These are phyloP conservation scores for Hyperopisus bebe DNA, from an alignment of 2,113 vertebrate species.

Conservation along the genomic window DNA sequence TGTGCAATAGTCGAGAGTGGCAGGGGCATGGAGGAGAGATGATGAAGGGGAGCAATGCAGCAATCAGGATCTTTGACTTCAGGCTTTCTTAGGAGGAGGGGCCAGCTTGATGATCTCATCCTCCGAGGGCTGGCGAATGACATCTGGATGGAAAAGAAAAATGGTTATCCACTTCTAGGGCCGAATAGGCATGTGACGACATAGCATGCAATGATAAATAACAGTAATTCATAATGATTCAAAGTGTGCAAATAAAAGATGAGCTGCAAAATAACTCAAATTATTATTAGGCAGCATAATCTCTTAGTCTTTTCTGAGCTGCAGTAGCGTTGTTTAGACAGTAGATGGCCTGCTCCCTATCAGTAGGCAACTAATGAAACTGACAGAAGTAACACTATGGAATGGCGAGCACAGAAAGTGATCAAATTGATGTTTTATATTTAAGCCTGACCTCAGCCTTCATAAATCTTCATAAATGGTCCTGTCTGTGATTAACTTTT, in stretches of 20 bases:
- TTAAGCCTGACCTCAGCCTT: neutral
- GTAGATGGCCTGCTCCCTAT: neutral
- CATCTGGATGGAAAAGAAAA: constrained; percentile 56
- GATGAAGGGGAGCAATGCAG: constrained; percentile 52
- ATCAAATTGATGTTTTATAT: neutral
- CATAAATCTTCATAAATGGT: neutral
- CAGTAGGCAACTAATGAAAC: neutral
- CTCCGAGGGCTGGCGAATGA: constrained; percentile 91
- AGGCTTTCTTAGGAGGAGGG: constrained; percentile 86
- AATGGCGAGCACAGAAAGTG: neutral
- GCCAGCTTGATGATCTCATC: constrained; percentile 94
- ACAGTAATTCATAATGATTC: neutral
- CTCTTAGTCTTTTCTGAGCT: neutral
- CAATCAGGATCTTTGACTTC: constrained; percentile 48
- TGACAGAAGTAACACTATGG: neutral
- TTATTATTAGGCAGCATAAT: neutral
- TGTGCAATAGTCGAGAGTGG: constrained; percentile 27
- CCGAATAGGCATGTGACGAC: neutral
- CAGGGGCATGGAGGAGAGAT: constrained; percentile 14
- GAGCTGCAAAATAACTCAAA: neutral
- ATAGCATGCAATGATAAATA: neutral
- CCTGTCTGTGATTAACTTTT: neutral
- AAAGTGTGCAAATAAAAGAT: neutral
- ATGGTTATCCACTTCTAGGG: neutral
- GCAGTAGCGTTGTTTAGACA: neutral